Evolutionary conservation across 1,140 invertebrate species (phyloP), one percentile per base, ranked within the genome.

Genomic region (Prorops nasuta): DNA sequence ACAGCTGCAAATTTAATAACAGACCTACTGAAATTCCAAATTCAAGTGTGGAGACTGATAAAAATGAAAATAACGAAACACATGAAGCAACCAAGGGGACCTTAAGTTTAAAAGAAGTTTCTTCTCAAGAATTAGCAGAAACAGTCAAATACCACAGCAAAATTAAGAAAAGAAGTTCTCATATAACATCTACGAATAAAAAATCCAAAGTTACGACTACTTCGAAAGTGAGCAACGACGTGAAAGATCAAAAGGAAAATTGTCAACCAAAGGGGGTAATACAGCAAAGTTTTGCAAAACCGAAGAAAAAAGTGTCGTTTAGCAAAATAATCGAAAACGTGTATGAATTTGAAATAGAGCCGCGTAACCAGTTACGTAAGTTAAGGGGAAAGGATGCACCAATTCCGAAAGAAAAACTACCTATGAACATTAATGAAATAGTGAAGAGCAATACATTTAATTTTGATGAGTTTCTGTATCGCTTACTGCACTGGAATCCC

Each of bases 401-500:
- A 3, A 34, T 62, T 34, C 56, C 46, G 14, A 3, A 3, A 0
- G 44, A 51, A 9, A 60, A 48, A 39, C 21, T 49, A 10, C 2
- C 9, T 10, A 19, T 15, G 16, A n/a, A n/a, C n/a, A 10, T 42
- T 1, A 51, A 24, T 1, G 36, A 42, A 3, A 15, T 34, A 10
- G 42, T 14, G 12, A 20, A 31, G 9, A n/a, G 7, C 7, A 0
- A 6, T 1, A 38, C 51, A 19, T 10, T 41, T 12, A 40, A 51
- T 28, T 28, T 58, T 4, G 60, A 72, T 7, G 53, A 69, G 37
- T 71, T 70, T 49, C 31, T 72, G 4, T 22, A 47, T 4, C 42
- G 51, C 2, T 51, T 72, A 15, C 67, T 72, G 20, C 8, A 10
- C 3, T 72, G 70, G 70, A 64, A 66, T 47, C 70, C 70, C 7